phyloP scores from a whole-genome alignment of 1,140 invertebrate genomes.

The Doryteuthis pealeii region DNA sequence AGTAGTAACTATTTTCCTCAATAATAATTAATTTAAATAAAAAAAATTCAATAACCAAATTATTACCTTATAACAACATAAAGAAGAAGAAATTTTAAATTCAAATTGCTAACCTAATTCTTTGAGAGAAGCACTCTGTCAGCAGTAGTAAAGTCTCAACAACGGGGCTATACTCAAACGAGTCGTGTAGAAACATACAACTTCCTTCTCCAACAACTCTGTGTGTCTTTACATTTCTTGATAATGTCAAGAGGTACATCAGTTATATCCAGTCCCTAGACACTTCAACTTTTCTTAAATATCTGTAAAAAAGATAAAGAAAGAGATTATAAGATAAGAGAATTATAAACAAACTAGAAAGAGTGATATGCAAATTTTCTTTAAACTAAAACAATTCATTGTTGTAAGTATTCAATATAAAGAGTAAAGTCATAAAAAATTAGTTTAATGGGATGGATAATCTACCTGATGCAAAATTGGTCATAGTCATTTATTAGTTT shows the following conservation, averaged over 20 bases:
- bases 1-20: too few relatives aligned
- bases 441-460: too few relatives aligned
- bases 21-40: too few relatives aligned
- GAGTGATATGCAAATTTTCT: too few relatives aligned
- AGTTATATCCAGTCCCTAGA: conserved; percentile 57
- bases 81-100: not conserved
- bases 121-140: conserved; percentile 73
- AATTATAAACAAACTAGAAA: too few relatives aligned
- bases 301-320: conserved; percentile 61
- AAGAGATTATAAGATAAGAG: not conserved
- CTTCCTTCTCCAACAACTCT: conserved; percentile 72
- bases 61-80: not conserved
- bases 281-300: conserved; percentile 66
- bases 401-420: too few relatives aligned
- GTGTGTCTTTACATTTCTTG: conserved; percentile 59
- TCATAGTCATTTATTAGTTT: too few relatives aligned
- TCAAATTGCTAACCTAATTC: conserved; percentile 67
- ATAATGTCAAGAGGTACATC: conserved; percentile 56
- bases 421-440: too few relatives aligned
- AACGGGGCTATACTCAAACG: conserved; percentile 77
- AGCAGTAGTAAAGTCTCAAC: conserved; percentile 79
- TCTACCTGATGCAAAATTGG: too few relatives aligned
- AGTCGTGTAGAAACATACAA: conserved; percentile 78
- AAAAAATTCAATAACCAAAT: too few relatives aligned
- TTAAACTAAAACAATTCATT: too few relatives aligned